Percentiles rank a stretch among this genome's conserved stretches.
phyloP scores from a whole-genome alignment of 2,113 vertebrate species.

The Zosterops borbonicus region DNA sequence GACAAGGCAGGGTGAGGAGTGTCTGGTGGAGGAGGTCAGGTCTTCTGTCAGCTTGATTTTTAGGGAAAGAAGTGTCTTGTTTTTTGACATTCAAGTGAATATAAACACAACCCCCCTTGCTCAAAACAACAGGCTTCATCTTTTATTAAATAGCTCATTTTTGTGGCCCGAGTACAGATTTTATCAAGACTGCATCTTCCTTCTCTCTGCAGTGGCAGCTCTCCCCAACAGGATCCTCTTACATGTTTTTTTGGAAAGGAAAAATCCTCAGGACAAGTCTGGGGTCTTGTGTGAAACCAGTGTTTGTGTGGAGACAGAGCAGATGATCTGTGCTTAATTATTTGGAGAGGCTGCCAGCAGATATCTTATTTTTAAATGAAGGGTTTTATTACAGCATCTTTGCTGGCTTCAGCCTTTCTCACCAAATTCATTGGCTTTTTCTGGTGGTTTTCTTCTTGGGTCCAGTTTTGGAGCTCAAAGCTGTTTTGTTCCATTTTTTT shows the following conservation, averaged over 20 bases:
- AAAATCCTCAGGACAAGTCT: not conserved
- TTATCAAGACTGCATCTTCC: not conserved
- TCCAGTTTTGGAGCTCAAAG: not conserved
- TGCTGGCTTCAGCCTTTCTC: not conserved
- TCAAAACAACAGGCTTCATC: not conserved
- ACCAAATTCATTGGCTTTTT: not conserved
- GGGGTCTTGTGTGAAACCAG: not conserved
- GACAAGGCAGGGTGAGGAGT: not conserved
- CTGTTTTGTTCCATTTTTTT: not conserved
- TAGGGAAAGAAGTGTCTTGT: not conserved
- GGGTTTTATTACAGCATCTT: not conserved
- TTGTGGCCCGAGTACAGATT: not conserved
- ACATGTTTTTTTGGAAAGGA: not conserved
- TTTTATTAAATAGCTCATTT: not conserved
- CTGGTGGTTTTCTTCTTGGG: not conserved
- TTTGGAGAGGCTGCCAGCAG: not conserved
- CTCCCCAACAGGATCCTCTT: not conserved
- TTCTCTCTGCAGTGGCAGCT: not conserved
- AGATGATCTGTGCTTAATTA: slow-evolving; percentile 19
- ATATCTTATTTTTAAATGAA: not conserved
- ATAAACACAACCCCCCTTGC: not conserved
- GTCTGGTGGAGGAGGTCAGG: not conserved
- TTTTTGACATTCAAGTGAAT: not conserved
- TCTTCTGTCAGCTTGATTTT: not conserved
- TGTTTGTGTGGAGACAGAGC: not conserved